These are phyloP conservation scores for Donacobius atricapilla DNA, from an alignment of 2,113 vertebrate genomes.

Conservation along the genomic window DNA sequence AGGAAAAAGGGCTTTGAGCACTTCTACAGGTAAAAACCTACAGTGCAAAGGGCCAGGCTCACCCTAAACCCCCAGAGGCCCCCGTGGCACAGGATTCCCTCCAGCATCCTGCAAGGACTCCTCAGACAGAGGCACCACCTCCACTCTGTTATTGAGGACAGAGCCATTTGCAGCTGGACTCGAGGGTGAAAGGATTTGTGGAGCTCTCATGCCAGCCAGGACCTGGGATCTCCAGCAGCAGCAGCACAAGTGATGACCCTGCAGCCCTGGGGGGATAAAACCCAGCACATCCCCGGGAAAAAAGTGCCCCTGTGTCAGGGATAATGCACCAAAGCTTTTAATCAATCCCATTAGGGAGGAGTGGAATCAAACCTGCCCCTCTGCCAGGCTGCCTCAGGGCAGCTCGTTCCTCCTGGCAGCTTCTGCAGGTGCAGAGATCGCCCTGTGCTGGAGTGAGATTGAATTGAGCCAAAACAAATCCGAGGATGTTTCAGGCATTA, in stretches of 20 bases:
- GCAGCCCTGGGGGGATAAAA: background rate
- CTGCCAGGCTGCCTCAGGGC: background rate
- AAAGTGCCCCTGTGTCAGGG: background rate
- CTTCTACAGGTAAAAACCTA: background rate
- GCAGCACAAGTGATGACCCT: background rate
- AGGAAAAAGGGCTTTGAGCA: background rate
- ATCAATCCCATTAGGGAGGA: slow-evolving; percentile 21
- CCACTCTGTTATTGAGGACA: background rate
- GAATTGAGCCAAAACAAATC: slow-evolving; percentile 26
- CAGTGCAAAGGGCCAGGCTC: background rate
- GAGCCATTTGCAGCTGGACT: background rate
- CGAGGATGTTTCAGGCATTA: slow-evolving; percentile 17
- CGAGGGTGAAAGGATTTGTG: background rate
- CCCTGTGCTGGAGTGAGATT: background rate
- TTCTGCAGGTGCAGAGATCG: background rate
- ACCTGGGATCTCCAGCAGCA: background rate
- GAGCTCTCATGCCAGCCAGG: background rate
- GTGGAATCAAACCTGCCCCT: background rate
- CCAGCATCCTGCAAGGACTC: background rate
- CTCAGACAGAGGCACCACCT: background rate
- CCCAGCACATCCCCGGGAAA: background rate
- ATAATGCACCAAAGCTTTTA: background rate
- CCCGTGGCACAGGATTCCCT: background rate
- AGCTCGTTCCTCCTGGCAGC: background rate
- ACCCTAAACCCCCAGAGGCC: background rate